Conservation (phyloP, 2,888 invertebrate species). For the Nymphalis urticae region DNA sequence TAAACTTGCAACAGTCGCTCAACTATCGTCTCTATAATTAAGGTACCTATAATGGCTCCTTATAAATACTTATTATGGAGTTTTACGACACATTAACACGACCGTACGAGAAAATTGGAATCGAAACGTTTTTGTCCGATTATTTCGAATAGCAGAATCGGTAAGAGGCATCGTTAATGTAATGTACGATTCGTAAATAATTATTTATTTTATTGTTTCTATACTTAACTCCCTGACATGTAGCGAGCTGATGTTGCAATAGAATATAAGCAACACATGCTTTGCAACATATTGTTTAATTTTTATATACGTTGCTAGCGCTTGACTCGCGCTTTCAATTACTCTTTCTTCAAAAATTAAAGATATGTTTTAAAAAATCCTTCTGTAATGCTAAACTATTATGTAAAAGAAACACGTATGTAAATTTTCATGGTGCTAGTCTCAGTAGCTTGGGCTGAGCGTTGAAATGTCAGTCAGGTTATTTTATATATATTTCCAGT, state of each 20-base stretch:
- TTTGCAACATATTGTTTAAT: too few species aligned
- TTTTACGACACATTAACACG: constrained; percentile 47
- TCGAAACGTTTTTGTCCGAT: constrained; percentile 26
- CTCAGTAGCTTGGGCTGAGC: too few species aligned
- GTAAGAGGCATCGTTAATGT: background rate
- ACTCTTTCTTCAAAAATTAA: too few species aligned
- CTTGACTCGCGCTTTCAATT: too few species aligned
- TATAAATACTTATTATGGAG: constrained; percentile 42
- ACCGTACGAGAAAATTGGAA: constrained; percentile 33
- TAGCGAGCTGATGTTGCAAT: background rate
- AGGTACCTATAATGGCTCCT: constrained; percentile 41
- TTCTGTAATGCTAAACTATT: too few species aligned
- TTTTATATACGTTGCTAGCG: too few species aligned
- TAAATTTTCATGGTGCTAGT: too few species aligned
- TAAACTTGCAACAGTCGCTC: constrained; percentile 34
- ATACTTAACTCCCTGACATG: background rate
- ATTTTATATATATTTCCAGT: too few species aligned
- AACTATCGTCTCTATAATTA: constrained; percentile 44
- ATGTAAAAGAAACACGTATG: too few species aligned
- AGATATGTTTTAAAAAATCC: too few species aligned
- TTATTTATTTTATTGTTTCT: constrained; percentile 7
- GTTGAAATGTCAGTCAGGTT: too few species aligned
- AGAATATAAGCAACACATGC: too few species aligned
- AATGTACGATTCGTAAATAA: background rate
- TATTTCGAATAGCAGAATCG: constrained; percentile 3